A percentile compares a stretch with the other conserved stretches of the same genome.
Conservation (phyloP, 1,140 invertebrate genomes). For the Drosophila willistoni region DNA sequence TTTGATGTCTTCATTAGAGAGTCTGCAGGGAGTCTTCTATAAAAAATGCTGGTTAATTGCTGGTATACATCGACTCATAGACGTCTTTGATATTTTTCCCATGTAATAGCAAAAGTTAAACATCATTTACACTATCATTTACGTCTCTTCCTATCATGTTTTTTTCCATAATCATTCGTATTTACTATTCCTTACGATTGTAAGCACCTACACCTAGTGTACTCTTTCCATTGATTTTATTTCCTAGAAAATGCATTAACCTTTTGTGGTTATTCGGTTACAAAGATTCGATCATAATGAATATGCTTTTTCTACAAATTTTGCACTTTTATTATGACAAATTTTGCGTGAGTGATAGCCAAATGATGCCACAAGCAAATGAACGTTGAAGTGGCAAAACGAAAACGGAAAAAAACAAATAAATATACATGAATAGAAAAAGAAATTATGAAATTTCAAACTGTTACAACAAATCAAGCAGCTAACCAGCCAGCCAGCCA, state of each 20-base stretch:
- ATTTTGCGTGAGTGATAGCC: constrained; percentile 68
- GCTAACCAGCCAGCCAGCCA: constrained; percentile 15
- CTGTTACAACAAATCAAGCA: constrained; percentile 66
- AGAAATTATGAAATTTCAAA: constrained; percentile 76
- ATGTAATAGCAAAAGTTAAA: not conserved
- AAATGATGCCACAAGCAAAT: constrained; percentile 68
- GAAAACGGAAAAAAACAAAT: constrained; percentile 36
- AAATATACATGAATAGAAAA: constrained; percentile 26
- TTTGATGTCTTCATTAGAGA: not conserved
- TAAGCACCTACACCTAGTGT: no score
- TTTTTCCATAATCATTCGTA: no score
- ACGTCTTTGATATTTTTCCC: not conserved
- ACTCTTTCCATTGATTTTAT: no score
- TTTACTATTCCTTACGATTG: no score
- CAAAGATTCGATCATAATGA: not conserved
- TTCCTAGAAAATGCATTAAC: no score
- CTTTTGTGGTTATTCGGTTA: not conserved
- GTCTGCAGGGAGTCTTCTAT: not conserved
- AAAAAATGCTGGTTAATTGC: not conserved
- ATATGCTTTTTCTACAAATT: constrained; percentile 6
- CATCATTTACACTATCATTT: not conserved
- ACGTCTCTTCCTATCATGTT: no score
- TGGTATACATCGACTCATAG: not conserved
- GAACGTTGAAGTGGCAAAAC: constrained; percentile 55
- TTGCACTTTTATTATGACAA: constrained; percentile 68